Conservation (phyloP, 1,140 invertebrate species). For the Zaprionus africanus region DNA sequence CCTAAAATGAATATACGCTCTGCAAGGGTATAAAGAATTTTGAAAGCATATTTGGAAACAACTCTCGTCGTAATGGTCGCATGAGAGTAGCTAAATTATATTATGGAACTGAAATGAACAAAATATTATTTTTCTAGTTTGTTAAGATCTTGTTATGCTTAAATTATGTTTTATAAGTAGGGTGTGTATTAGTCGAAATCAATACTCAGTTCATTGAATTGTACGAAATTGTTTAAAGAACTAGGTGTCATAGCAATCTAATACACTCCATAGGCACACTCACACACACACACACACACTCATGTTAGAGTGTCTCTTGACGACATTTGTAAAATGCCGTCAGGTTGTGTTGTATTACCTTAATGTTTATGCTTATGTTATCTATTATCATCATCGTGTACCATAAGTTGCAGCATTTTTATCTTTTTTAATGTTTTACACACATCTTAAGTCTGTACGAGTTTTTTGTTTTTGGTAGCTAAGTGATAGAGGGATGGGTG, state of each 20-base stretch:
- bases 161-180: constrained; percentile 4
- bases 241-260: constrained; percentile 14
- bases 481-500: constrained; percentile 65
- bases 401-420: constrained; percentile 63
- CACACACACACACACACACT: background rate
- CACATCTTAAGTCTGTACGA: constrained; percentile 26
- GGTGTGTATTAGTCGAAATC: constrained; percentile 5
- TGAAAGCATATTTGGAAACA: background rate
- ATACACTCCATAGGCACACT: constrained; percentile 9
- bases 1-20: background rate
- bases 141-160: constrained; percentile 10
- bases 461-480: constrained; percentile 67
- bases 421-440: constrained; percentile 50
- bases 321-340: constrained; percentile 79
- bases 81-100: background rate
- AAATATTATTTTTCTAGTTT: background rate
- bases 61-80: background rate
- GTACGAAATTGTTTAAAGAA: constrained; percentile 27
- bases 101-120: constrained; percentile 10
- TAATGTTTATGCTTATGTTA: constrained; percentile 48
- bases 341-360: constrained; percentile 66
- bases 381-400: constrained; percentile 34
- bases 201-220: constrained; percentile 14
- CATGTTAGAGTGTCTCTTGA: constrained; percentile 38
- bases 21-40: background rate